A percentile compares a stretch with the other conserved stretches of the same genome.
Conservation (phyloP, 2,888 invertebrate genomes). For the Hirtodrosophila trivittata region DNA sequence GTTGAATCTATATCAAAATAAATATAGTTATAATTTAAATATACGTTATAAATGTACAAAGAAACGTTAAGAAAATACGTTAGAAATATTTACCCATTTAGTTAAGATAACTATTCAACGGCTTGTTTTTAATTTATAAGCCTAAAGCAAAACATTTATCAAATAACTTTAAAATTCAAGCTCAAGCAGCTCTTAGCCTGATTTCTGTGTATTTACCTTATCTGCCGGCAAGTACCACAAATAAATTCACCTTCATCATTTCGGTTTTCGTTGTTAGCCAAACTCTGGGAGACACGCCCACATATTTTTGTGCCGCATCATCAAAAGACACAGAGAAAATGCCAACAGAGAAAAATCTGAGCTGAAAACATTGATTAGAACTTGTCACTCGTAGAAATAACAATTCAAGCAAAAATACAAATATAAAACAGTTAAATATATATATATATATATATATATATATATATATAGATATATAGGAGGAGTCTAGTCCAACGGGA, state of each 20-base stretch:
- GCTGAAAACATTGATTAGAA: constrained; percentile 38
- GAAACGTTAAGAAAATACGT: too few species aligned
- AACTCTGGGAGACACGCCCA: constrained; percentile 22
- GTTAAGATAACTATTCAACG: too few species aligned
- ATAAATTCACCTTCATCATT: constrained; percentile 27
- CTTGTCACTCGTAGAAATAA: constrained; percentile 18
- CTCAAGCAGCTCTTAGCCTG: constrained; percentile 1
- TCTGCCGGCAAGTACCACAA: constrained; percentile 8
- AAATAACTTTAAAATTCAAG: too few species aligned
- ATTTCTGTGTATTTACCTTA: constrained; percentile 5
- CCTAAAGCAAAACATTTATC: background rate
- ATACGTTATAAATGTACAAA: too few species aligned
- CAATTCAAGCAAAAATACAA: constrained; percentile 20
- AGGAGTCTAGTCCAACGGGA: constrained; percentile 16
- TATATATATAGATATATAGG: background rate
- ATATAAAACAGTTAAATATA: background rate
- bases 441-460: too few species aligned
- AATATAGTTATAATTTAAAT: too few species aligned
- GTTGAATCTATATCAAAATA: too few species aligned
- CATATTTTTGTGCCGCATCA: constrained; percentile 40
- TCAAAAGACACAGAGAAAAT: constrained; percentile 25
- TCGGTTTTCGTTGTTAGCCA: background rate
- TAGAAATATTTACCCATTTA: too few species aligned
- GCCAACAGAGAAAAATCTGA: constrained; percentile 13
- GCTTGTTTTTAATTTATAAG: background rate